phyloP scores from a whole-genome alignment of 1,140 invertebrate genomes.

The Anagrus nilaparvatae region DNA sequence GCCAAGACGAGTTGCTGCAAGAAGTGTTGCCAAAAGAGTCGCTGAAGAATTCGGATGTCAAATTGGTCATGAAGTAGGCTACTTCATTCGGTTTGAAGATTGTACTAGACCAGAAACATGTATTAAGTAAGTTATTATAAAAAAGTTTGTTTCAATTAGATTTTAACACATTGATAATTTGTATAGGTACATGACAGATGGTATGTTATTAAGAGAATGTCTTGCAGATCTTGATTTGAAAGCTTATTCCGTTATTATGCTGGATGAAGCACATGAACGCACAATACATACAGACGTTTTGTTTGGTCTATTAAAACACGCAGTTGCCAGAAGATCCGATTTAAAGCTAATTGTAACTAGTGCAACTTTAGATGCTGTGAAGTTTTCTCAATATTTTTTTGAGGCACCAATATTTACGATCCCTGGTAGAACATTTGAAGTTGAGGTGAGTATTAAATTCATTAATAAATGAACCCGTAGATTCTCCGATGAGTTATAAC shows the following conservation, averaged over 20 bases:
- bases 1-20: conserved; percentile 94
- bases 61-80: conserved; percentile 87
- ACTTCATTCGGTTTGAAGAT: conserved; percentile 99
- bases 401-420: conserved; percentile 92
- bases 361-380: conserved; percentile 94
- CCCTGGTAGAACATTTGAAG: conserved; percentile 94
- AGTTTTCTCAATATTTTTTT: conserved; percentile 97
- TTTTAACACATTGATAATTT: conserved; percentile 84
- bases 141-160: conserved; percentile 95
- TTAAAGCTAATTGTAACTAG: conserved; percentile 97
- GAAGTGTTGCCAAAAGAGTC: conserved; percentile 98
- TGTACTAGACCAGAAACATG: conserved; percentile 58
- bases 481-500: neutral
- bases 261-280: conserved; percentile 98
- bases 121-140: conserved; percentile 76
- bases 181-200: conserved; percentile 97
- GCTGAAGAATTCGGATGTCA: conserved; percentile 92
- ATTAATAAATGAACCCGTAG: neutral
- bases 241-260: conserved; percentile 90
- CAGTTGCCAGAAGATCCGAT: conserved; percentile 84
- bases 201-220: conserved; percentile 90
- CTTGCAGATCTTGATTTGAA: conserved; percentile 89
- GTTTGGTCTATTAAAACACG: conserved; percentile 88
- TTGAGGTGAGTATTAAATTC: conserved; percentile 51
- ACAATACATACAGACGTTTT: conserved; percentile 96